Evolutionary conservation across 2,113 vertebrate genomes (phyloP).

Genomic region (Pseudonaja textilis): DNA sequence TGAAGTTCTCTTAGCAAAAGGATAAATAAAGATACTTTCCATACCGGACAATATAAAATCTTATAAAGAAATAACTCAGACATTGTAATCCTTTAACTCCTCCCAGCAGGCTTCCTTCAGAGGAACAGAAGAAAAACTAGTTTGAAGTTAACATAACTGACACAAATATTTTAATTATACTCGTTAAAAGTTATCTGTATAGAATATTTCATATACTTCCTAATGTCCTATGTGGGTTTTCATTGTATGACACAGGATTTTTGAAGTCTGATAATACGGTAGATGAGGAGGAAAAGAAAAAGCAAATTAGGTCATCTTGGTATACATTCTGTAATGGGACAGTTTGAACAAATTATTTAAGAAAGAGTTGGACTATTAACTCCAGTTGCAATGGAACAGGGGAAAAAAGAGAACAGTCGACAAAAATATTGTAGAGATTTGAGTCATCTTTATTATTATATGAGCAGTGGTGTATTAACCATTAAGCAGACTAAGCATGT

Average conservation of each 20-base stretch:
- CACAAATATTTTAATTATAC: not conserved
- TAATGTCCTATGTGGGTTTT: not conserved
- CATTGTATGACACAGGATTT: not conserved
- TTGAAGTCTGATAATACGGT: not conserved
- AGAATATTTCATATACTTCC: not conserved
- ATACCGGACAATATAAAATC: conserved; percentile 2
- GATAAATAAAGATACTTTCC: conserved; percentile 18
- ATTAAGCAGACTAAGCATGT: too few species aligned
- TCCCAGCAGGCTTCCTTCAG: not conserved
- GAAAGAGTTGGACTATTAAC: not conserved
- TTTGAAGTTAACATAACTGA: not conserved
- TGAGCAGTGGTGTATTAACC: too few species aligned
- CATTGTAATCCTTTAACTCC: not conserved
- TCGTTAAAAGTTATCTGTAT: not conserved
- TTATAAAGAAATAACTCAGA: not conserved
- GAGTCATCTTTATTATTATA: not conserved
- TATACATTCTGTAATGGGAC: not conserved
- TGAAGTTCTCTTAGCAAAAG: conserved; percentile 18
- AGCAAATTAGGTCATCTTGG: not conserved
- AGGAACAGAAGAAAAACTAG: not conserved
- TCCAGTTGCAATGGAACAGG: not conserved
- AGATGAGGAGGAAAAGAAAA: not conserved
- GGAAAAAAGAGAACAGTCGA: not conserved
- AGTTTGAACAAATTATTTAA: not conserved
- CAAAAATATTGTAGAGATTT: not conserved